These are phyloP conservation scores for Meandrina meandrites DNA, from an alignment of 92 coral and sea anemone genomes.

Conservation along the genomic window DNA sequence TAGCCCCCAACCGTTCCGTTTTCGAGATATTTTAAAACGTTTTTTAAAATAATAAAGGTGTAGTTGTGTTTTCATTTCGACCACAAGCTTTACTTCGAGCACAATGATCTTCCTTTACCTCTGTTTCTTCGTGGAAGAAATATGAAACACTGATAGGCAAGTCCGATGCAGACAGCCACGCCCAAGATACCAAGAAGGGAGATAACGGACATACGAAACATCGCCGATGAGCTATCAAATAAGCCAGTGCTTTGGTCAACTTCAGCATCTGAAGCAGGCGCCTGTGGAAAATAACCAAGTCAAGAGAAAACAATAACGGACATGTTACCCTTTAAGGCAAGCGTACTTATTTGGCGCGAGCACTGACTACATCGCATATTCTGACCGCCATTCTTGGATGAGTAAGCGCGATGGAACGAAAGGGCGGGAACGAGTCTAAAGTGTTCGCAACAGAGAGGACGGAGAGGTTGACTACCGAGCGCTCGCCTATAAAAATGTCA, in stretches of 20 bases:
- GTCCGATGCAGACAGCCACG: constrained; percentile 5
- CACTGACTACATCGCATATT: no score
- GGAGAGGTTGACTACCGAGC: no score
- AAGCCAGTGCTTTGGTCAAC: constrained; percentile 26
- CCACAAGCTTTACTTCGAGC: not conserved
- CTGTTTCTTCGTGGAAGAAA: constrained; percentile 17
- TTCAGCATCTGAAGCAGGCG: constrained; percentile 1
- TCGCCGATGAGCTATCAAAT: constrained; percentile 20
- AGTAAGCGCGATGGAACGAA: no score
- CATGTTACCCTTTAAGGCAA: no score
- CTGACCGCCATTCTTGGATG: no score
- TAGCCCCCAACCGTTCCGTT: no score
- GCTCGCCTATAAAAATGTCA: no score
- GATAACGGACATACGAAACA: not conserved
- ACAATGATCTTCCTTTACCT: not conserved
- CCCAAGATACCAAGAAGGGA: not conserved
- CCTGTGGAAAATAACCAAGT: not conserved
- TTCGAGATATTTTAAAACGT: no score
- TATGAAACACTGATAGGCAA: constrained; percentile 7
- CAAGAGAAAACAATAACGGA: not conserved
- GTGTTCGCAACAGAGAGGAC: no score
- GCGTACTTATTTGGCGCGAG: no score
- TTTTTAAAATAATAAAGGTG: no score
- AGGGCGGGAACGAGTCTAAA: no score
- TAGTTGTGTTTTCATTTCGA: not conserved